A percentile compares a stretch with the other conserved stretches of the same genome.
phyloP scores from a whole-genome alignment of 2,113 vertebrate genomes.

The Cyprinodon variegatus region DNA sequence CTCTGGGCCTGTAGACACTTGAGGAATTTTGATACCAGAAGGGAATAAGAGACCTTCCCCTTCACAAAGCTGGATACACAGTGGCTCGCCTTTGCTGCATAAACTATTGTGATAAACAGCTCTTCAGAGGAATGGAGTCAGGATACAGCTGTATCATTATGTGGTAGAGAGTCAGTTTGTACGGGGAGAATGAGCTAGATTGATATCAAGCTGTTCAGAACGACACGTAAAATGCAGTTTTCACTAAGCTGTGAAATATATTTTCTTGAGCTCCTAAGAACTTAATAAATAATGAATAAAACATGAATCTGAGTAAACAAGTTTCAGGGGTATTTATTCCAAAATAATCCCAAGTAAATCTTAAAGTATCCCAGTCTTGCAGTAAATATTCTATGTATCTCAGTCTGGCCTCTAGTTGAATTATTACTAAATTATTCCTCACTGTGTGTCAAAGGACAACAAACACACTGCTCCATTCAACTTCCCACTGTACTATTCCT shows the following conservation, averaged over 20 bases:
- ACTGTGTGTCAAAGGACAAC: slow-evolving; percentile 48
- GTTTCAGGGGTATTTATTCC: not conserved
- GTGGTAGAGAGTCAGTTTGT: slow-evolving; percentile 33
- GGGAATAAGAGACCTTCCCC: slow-evolving; percentile 67
- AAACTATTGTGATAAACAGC: slow-evolving; percentile 63
- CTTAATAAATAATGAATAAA: slow-evolving; percentile 25
- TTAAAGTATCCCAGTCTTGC: not conserved
- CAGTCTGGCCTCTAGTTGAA: not conserved
- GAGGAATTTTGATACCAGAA: slow-evolving; percentile 68
- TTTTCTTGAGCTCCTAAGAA: slow-evolving; percentile 24
- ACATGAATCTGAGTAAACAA: not conserved
- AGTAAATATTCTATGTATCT: not conserved
- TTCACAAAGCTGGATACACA: slow-evolving; percentile 40
- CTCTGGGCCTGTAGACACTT: slow-evolving; percentile 55
- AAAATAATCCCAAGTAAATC: slow-evolving; percentile 16
- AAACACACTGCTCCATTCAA: slow-evolving; percentile 39
- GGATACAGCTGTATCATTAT: slow-evolving; percentile 50
- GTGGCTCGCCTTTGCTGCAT: slow-evolving; percentile 58
- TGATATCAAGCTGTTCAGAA: slow-evolving; percentile 44
- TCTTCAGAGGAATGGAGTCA: slow-evolving; percentile 49
- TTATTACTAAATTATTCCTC: slow-evolving; percentile 22
- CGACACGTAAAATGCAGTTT: slow-evolving; percentile 51
- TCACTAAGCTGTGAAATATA: slow-evolving; percentile 25
- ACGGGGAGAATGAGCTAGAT: slow-evolving; percentile 42
- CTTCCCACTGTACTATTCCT: not conserved